A percentile compares a stretch with the other conserved stretches of the same genome.
Evolutionary conservation across 2,797 vertebrate genomes (phyloP).

Genomic region (Dipus sagitta): DNA sequence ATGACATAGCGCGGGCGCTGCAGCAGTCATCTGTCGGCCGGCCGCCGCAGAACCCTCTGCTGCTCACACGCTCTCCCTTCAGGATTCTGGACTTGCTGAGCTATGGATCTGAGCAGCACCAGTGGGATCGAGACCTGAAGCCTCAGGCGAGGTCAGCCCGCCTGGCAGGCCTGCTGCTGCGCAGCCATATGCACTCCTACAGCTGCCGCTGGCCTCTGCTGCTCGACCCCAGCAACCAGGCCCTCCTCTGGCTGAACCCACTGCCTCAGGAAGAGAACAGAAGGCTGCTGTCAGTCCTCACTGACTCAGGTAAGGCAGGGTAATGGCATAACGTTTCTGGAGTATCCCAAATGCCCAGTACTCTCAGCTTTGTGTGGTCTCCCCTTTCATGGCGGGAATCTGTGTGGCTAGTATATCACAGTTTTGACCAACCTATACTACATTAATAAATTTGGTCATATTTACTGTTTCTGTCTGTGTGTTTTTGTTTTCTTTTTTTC

Average conservation of each 20-base stretch:
- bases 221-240: slow-evolving; percentile 87
- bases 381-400: neutral
- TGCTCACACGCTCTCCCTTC: slow-evolving; percentile 84
- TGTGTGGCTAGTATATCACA: slow-evolving; percentile 18
- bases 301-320: slow-evolving; percentile 74
- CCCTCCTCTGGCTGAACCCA: slow-evolving; percentile 82
- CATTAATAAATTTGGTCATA: slow-evolving; percentile 10
- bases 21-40: slow-evolving; percentile 51
- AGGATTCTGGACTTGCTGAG: slow-evolving; percentile 82
- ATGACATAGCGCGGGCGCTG: slow-evolving; percentile 84
- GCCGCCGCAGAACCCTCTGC: neutral
- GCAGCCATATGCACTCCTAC: slow-evolving; percentile 77
- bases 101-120: slow-evolving; percentile 79
- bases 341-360: neutral
- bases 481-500: no score
- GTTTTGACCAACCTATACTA: slow-evolving; percentile 32
- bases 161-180: slow-evolving; percentile 87
- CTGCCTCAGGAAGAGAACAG: slow-evolving; percentile 45
- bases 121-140: slow-evolving; percentile 82
- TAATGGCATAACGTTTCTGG: neutral
- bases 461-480: neutral
- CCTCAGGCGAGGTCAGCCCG: slow-evolving; percentile 78
- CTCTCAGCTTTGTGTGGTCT: neutral
- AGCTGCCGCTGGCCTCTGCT: slow-evolving; percentile 88
- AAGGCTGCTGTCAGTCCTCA: neutral